A percentile compares a stretch with the other conserved stretches of the same genome.
Conservation (phyloP, 2,888 invertebrate genomes). For the Clostera curtula region DNA sequence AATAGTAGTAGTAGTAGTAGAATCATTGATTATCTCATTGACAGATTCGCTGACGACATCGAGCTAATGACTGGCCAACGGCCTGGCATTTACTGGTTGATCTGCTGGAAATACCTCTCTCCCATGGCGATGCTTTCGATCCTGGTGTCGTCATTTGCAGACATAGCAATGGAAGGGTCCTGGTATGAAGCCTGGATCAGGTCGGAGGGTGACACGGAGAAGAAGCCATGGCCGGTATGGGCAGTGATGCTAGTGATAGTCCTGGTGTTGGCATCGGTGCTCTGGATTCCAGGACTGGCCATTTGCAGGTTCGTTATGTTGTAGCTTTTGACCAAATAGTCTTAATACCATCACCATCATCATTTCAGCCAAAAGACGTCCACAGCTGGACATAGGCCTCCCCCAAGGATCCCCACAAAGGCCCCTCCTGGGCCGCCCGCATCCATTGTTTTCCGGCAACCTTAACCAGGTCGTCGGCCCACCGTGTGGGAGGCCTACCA, state of each 20-base stretch:
- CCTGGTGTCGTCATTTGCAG: conserved; percentile 86
- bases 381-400: too few species aligned
- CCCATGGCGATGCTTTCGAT: conserved; percentile 92
- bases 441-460: too few species aligned
- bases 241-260: conserved; percentile 82
- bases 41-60: conserved; percentile 93
- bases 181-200: conserved; percentile 91
- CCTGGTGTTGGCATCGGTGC: conserved; percentile 84
- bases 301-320: conserved; percentile 81
- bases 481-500: too few species aligned
- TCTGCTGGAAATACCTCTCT: conserved; percentile 96
- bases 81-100: conserved; percentile 92
- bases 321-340: too few species aligned
- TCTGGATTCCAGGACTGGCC: conserved; percentile 92
- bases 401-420: too few species aligned
- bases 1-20: too few species aligned
- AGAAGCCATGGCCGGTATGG: conserved; percentile 92
- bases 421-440: too few species aligned
- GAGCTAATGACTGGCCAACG: conserved; percentile 95
- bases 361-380: too few species aligned
- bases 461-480: too few species aligned
- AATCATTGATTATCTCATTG: too few species aligned
- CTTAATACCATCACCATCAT: too few species aligned
- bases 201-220: conserved; percentile 80
- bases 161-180: conserved; percentile 86